Conservation (phyloP, 2,113 vertebrate species). For the Dipodomys spectabilis region DNA sequence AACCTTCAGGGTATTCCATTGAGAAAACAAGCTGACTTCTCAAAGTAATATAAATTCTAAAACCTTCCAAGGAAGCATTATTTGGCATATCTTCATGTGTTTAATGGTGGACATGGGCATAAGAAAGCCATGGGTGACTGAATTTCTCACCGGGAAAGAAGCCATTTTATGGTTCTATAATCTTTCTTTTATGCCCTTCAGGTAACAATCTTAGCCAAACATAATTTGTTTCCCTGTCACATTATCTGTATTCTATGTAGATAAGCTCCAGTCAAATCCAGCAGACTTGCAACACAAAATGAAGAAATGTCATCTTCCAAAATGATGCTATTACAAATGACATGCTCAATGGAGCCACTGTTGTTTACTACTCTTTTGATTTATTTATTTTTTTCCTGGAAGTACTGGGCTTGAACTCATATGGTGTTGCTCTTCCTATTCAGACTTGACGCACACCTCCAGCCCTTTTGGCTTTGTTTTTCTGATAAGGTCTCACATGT, state of each 20-base stretch:
- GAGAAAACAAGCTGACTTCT: not conserved
- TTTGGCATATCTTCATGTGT: not conserved
- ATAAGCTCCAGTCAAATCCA: not conserved
- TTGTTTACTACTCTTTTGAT: not conserved
- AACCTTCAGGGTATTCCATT: not conserved
- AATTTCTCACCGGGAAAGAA: conserved; percentile 27
- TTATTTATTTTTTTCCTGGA: too few relatives aligned
- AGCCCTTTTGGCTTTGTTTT: too few relatives aligned
- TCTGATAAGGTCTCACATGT: too few relatives aligned
- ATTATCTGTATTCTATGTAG: conserved; percentile 6
- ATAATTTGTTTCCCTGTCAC: not conserved
- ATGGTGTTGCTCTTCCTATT: too few relatives aligned
- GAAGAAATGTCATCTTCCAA: not conserved
- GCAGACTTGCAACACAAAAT: not conserved
- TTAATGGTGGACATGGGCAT: not conserved
- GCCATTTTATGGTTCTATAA: not conserved
- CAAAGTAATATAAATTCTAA: conserved; percentile 14
- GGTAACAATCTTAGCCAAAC: conserved; percentile 7
- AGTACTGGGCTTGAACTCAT: too few relatives aligned
- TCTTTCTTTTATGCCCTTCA: not conserved
- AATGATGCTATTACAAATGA: not conserved
- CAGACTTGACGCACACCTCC: too few relatives aligned
- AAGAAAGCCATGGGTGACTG: not conserved
- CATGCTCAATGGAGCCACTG: not conserved
- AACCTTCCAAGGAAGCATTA: not conserved